Conservation (phyloP, 1,140 invertebrate species). For the Venustaconcha ellipsiformis region DNA sequence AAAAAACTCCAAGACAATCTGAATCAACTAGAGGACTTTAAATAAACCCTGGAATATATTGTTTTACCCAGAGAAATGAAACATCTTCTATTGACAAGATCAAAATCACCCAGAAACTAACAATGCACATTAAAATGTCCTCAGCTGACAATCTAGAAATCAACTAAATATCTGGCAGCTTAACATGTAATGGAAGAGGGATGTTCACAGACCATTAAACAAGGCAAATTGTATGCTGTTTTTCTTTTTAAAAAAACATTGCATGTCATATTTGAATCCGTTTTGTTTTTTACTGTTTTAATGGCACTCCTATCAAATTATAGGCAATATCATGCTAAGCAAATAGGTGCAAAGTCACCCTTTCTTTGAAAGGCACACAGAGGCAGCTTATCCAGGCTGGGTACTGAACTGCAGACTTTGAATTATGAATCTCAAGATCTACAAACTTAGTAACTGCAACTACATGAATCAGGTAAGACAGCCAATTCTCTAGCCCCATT, state of each 20-base stretch:
- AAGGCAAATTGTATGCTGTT: not conserved
- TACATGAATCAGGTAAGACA: no score
- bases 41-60: conserved; percentile 1
- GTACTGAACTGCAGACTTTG: no score
- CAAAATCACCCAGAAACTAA: not conserved
- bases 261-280: not conserved
- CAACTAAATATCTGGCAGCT: not conserved
- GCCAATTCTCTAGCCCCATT: no score
- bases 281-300: no score
- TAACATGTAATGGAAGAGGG: not conserved
- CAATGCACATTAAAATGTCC: not conserved
- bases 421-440: no score
- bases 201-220: not conserved
- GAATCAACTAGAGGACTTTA: not conserved
- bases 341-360: no score
- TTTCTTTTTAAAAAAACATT: not conserved
- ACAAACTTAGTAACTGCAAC: no score
- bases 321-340: no score
- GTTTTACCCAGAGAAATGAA: conserved; percentile 7
- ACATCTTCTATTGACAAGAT: not conserved
- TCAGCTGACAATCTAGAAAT: not conserved
- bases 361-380: no score
- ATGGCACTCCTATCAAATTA: no score
- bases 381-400: no score
- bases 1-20: not conserved